Evolutionary conservation across 2,888 invertebrate species (phyloP).

Genomic region (Netelia melanura): DNA sequence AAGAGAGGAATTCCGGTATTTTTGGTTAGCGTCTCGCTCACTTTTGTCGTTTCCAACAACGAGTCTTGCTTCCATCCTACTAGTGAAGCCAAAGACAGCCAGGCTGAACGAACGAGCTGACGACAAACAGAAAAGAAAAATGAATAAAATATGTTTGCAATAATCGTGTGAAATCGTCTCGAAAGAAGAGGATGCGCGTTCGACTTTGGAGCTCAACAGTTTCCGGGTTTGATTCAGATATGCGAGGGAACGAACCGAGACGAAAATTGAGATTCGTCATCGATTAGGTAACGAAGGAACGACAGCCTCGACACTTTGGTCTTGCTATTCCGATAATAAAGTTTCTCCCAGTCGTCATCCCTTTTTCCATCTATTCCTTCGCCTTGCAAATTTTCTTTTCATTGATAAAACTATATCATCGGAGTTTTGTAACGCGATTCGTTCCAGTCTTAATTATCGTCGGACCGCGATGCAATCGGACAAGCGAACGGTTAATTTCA

Average conservation of each 20-base stretch:
- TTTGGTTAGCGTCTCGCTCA: not conserved
- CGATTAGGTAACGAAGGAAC: constrained; percentile 30
- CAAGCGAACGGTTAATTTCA: constrained; percentile 78
- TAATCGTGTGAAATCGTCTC: constrained; percentile 24
- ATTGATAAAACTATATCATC: too few species aligned
- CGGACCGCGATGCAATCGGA: constrained; percentile 79
- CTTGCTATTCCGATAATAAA: constrained; percentile 44
- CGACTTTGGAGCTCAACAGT: not conserved
- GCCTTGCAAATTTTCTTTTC: too few species aligned
- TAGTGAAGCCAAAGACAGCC: constrained; percentile 43
- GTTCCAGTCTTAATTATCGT: constrained; percentile 79
- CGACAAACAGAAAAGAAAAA: not conserved
- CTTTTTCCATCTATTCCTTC: too few species aligned
- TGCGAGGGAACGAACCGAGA: constrained; percentile 1
- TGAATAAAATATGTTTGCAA: constrained; percentile 46
- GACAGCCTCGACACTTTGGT: constrained; percentile 45
- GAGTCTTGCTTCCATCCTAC: constrained; percentile 48
- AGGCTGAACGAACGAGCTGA: constrained; percentile 4
- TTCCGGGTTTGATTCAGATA: constrained; percentile 1
- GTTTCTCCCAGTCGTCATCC: too few species aligned
- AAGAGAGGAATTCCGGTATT: constrained; percentile 6
- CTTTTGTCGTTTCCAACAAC: constrained; percentile 7
- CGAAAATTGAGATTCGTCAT: constrained; percentile 2
- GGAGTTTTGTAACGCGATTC: too few species aligned
- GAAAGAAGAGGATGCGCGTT: not conserved